phyloP scores from a whole-genome alignment of 2,888 invertebrate genomes.

The Meiosimyza decipiens region DNA sequence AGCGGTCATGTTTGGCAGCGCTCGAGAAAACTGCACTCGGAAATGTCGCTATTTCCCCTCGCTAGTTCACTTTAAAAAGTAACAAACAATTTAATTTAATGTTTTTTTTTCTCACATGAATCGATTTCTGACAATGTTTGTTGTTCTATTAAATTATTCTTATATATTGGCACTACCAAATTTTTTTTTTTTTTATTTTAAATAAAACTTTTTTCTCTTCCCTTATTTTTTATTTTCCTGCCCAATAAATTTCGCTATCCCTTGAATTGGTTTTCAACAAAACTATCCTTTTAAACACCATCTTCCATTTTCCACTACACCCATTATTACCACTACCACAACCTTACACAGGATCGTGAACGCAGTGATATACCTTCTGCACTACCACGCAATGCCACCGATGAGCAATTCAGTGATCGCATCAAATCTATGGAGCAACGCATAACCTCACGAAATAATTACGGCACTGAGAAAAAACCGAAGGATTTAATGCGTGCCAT shows the following conservation, averaged over 20 bases:
- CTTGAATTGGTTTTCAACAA: slow-evolving; percentile 38
- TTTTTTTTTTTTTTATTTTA: slow-evolving; percentile 16
- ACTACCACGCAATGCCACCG: slow-evolving; percentile 58
- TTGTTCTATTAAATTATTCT: too few species aligned
- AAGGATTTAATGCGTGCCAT: slow-evolving; percentile 88
- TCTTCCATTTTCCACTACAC: not conserved
- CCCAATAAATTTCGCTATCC: slow-evolving; percentile 44
- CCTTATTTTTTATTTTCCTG: not conserved
- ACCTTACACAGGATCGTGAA: slow-evolving; percentile 62
- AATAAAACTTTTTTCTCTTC: slow-evolving; percentile 22
- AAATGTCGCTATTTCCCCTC: too few species aligned
- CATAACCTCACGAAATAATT: slow-evolving; percentile 71
- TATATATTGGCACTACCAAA: slow-evolving; percentile 8
- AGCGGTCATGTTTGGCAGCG: not conserved
- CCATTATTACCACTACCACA: slow-evolving; percentile 33
- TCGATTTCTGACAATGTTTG: not conserved
- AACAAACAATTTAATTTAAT: too few species aligned
- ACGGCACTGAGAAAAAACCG: slow-evolving; percentile 78
- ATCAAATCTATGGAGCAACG: slow-evolving; percentile 84
- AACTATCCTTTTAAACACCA: slow-evolving; percentile 17
- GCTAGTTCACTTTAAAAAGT: too few species aligned
- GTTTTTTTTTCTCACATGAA: not conserved
- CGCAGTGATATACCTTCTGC: slow-evolving; percentile 65
- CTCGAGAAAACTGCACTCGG: slow-evolving; percentile 1
- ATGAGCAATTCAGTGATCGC: slow-evolving; percentile 67